Conservation (phyloP, 2,797 vertebrate species). For the Tenualosa thibaudeaui region DNA sequence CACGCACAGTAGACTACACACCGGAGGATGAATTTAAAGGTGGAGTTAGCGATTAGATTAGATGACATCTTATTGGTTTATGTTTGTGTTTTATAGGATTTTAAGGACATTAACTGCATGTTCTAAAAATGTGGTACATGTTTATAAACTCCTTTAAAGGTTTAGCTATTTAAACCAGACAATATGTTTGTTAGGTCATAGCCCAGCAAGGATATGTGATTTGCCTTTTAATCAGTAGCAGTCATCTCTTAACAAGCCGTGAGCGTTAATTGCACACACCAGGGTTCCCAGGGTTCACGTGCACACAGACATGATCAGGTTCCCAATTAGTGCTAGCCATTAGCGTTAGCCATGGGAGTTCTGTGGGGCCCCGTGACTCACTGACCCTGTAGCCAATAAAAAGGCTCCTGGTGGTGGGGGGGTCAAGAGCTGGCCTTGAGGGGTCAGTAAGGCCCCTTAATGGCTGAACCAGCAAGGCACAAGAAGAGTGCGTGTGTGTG, state of each 20-base stretch:
- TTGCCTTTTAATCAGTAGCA: neutral
- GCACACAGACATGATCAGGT: neutral
- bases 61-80: too few relatives aligned
- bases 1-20: too few relatives aligned
- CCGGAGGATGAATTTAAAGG: too few relatives aligned
- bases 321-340: neutral
- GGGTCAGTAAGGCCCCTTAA: neutral
- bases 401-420: neutral
- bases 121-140: too few relatives aligned
- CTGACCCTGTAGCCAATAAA: neutral
- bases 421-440: neutral
- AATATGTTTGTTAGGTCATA: neutral
- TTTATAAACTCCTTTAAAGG: too few relatives aligned
- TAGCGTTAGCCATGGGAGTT: neutral
- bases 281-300: neutral
- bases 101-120: too few relatives aligned
- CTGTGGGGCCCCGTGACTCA: neutral
- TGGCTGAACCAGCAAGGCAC: neutral
- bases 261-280: slow-evolving; percentile 1
- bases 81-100: too few relatives aligned
- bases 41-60: too few relatives aligned
- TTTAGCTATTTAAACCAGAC: neutral
- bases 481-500: slow-evolving; percentile 16
- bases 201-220: neutral
- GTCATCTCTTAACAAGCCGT: neutral